Evolutionary conservation across 2,888 invertebrate species (phyloP), one percentile per base, ranked within the genome.

Genomic region (Drosophila anomelani): DNA sequence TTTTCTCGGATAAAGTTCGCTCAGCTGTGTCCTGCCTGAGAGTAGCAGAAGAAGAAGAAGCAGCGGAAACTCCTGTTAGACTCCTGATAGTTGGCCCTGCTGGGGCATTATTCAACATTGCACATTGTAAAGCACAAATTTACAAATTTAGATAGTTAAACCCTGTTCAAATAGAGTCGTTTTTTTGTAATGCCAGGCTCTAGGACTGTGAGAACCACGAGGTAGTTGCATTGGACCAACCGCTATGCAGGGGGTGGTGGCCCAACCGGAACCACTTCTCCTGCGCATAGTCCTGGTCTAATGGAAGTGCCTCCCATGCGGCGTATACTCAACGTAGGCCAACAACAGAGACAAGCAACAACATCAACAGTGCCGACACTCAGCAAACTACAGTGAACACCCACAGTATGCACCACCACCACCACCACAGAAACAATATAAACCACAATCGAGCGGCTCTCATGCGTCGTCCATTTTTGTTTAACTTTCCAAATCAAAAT

Each of bases 181-280:
- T 23, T 38, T 26, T 44, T 55, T 51, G 20, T 55, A 64, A 43
- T 49, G 62, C 41, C 70, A 83, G 86, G 81, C 63, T 78, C 75
- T 85, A 84, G 85, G 88, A 87, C 78, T 76, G 69, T 80, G 62
- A 78, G 66, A 60, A 53, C 53, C 23, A 55, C 44, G 79, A 80
- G 78, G 80, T 68, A 75, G 62, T 80, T 82, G 88, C 86, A 88
- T 71, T 82, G 61, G 69, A 66, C 62, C 36, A 43, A 46, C 53
- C 53, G 68, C 75, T 80, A 78, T 73, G 82, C 64, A 63, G 38
- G 32, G 38, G 49, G 51, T 49, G 47, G 56, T 49, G 29, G 17
- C 9, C n/a, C 20, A 3, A 8, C 7, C 4, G 20, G 23, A 20
- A 23, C 41, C 20, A 38, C 47, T n/a, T 41, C 29, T 43, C 70